phyloP scores from a whole-genome alignment of 2,888 invertebrate genomes.

The Mythimna vitellina region DNA sequence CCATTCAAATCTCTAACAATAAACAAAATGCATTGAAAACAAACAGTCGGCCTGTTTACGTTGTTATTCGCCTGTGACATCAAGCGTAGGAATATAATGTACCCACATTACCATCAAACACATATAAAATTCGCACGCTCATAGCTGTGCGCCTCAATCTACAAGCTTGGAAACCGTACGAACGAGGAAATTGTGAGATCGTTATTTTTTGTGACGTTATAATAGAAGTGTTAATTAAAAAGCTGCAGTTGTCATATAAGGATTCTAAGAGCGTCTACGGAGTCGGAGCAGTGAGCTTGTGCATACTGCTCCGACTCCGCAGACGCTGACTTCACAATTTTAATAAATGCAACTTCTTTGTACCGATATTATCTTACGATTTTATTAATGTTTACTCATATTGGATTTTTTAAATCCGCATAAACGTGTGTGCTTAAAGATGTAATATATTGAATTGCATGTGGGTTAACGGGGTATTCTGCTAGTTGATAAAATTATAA shows the following conservation, averaged over 20 bases:
- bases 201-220: slow-evolving; percentile 76
- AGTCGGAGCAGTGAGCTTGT: no score
- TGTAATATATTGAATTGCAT: slow-evolving; percentile 6
- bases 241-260: slow-evolving; percentile 75
- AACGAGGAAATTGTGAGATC: slow-evolving; percentile 72
- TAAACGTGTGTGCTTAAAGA: not conserved
- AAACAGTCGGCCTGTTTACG: slow-evolving; percentile 35
- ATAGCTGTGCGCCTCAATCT: slow-evolving; percentile 54
- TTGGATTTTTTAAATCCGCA: not conserved
- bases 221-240: slow-evolving; percentile 83
- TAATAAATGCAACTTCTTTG: slow-evolving; percentile 29
- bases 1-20: not conserved
- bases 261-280: slow-evolving; percentile 67
- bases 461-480: slow-evolving; percentile 27
- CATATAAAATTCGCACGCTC: slow-evolving; percentile 60
- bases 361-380: slow-evolving; percentile 2
- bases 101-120: slow-evolving; percentile 54
- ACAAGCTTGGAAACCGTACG: slow-evolving; percentile 72
- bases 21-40: slow-evolving; percentile 31
- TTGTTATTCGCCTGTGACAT: slow-evolving; percentile 41
- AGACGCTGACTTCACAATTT: slow-evolving; percentile 19
- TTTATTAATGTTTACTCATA: not conserved
- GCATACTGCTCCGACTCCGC: slow-evolving; percentile 1
- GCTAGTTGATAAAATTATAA: slow-evolving; percentile 18
- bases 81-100: slow-evolving; percentile 1